A percentile compares a stretch with the other conserved stretches of the same genome.
Evolutionary conservation across 2,797 vertebrate genomes (phyloP).

Genomic region (Gambusia yucatana): DNA sequence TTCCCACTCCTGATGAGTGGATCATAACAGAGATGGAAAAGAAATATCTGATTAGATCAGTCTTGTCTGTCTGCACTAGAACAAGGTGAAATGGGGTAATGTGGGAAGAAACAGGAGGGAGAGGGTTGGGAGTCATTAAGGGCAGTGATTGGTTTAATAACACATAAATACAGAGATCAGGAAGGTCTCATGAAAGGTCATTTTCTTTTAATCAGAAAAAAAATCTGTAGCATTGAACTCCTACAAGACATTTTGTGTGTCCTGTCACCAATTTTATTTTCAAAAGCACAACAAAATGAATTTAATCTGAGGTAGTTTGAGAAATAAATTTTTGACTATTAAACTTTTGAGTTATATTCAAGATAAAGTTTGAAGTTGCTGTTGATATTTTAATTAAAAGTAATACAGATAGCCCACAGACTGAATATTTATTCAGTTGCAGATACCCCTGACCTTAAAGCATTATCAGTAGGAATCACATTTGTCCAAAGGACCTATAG

Average conservation of each 20-base stretch:
- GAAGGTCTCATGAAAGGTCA: slow-evolving; percentile 62
- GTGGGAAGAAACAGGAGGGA: slow-evolving; percentile 37
- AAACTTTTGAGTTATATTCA: background rate
- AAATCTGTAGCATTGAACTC: slow-evolving; percentile 33
- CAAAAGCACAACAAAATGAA: slow-evolving; percentile 15
- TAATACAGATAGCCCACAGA: background rate
- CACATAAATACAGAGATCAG: slow-evolving; percentile 34
- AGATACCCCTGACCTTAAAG: background rate
- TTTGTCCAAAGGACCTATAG: background rate
- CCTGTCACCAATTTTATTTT: slow-evolving; percentile 52
- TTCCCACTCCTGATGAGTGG: slow-evolving; percentile 57
- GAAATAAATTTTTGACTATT: background rate
- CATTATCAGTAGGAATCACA: background rate
- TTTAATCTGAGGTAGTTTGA: background rate
- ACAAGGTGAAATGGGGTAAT: slow-evolving; percentile 70
- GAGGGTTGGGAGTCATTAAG: slow-evolving; percentile 58
- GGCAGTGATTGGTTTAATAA: slow-evolving; percentile 72
- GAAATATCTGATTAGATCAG: slow-evolving; percentile 74
- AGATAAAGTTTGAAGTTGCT: background rate
- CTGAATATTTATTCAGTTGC: background rate
- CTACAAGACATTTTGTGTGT: slow-evolving; percentile 30
- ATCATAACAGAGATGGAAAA: slow-evolving; percentile 50
- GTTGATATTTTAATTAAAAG: background rate
- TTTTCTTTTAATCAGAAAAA: slow-evolving; percentile 67
- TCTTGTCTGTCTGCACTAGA: slow-evolving; percentile 60